phyloP scores from a whole-genome alignment of 92 coral and sea anemone species.

The Hydrozoanthus gracilis region DNA sequence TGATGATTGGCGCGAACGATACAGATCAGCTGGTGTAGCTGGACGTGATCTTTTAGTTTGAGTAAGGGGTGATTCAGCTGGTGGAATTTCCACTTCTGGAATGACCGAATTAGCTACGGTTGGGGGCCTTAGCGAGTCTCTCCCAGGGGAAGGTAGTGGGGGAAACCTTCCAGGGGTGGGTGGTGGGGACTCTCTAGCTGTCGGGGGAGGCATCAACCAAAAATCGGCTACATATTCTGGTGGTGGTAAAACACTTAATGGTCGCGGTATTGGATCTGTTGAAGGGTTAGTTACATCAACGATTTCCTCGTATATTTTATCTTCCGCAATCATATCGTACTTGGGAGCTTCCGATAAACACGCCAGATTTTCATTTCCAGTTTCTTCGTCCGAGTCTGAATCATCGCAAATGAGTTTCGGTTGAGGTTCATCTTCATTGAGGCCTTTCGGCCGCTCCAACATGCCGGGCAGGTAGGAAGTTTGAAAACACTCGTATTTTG shows the following conservation, averaged over 20 bases:
- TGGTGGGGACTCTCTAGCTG: not conserved
- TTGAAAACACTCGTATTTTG: conserved; percentile 57
- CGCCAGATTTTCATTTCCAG: conserved; percentile 27
- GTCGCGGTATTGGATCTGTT: not conserved
- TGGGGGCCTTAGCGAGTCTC: not conserved
- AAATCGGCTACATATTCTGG: conserved; percentile 4
- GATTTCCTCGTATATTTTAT: not conserved
- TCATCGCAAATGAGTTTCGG: conserved; percentile 58
- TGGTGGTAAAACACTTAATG: not conserved
- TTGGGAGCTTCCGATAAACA: conserved; percentile 10
- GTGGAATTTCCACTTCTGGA: conserved; percentile 10
- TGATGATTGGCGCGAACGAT: not conserved
- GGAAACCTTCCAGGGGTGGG: conserved; percentile 13
- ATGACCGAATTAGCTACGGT: not conserved
- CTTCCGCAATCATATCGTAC: not conserved
- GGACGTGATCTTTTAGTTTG: not conserved
- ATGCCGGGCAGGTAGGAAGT: conserved; percentile 52
- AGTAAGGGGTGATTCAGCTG: not conserved
- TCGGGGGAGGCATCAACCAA: not conserved
- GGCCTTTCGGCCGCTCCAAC: conserved; percentile 12
- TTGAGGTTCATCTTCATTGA: not conserved
- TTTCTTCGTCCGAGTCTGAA: conserved; percentile 51
- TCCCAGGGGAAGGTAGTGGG: conserved; percentile 26
- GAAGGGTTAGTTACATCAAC: not conserved
- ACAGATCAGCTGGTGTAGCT: not conserved